Evolutionary conservation across 2,888 invertebrate genomes (phyloP), one percentile per base, ranked within the genome.

Genomic region (Acholoe squamosa): DNA sequence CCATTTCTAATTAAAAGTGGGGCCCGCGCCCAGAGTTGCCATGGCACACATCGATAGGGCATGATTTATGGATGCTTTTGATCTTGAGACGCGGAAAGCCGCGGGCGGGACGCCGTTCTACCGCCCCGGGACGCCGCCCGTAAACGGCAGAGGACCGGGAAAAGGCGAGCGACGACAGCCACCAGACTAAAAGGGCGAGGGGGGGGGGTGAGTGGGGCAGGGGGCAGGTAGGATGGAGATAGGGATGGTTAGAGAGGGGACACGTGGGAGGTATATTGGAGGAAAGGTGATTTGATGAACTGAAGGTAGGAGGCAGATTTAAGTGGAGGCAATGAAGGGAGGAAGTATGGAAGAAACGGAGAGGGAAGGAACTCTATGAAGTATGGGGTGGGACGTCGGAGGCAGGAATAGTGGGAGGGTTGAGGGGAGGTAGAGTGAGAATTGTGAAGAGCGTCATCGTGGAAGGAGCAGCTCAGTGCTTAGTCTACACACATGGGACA

Each of bases 1-100:
- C 80, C 80, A 80, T 80, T 80, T 80, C 80, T 80, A 80, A 80
- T 80, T 80, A 80, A 80, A 80, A 80, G 80, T 80, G 80, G 80
- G 43, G 80, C 34, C 80, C 33, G 34, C 34, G 34, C 43, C 34
- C 80, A 34, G 80, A 80, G 80, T 80, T 43, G 80, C 80, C 80
- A 80, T 80, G 80, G 43, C 80, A 80, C 80, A 80, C 80, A 80
- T 80, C 80, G 80, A 80, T 80, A 80, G 80, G 80, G 80, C 80
- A 43, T 80, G 80, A 80, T 80, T 80, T 80, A 80, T 80, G 80
- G 80, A 80, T 43, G 80, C 80, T 80, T 80, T 80, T 80, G 80
- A 80, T 80, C 80, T 80, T n/a, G 80, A 19, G 80, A 43, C 19
- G 80, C 33, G 1, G 33, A 43, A 31, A 43, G 80, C 80, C 80